Evolutionary conservation across 2,797 vertebrate species (phyloP).

Genomic region (Meriones psammophilus): DNA sequence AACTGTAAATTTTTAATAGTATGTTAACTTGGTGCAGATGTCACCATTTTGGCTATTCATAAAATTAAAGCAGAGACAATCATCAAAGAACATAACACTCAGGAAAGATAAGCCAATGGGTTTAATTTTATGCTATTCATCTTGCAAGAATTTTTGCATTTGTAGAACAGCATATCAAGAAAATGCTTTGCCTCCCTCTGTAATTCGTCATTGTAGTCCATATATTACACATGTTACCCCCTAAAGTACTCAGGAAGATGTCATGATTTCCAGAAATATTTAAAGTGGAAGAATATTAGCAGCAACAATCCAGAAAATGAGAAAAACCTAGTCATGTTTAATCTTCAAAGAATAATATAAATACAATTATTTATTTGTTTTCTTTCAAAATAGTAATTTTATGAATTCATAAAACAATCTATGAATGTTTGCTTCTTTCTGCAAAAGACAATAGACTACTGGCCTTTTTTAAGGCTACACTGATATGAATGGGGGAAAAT

Average conservation of each 20-base stretch:
- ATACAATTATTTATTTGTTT: conserved; percentile 21
- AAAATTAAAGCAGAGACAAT: conserved; percentile 34
- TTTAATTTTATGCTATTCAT: background rate
- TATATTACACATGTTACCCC: conserved; percentile 1
- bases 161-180: background rate
- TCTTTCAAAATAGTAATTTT: background rate
- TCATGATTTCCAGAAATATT: conserved; percentile 50
- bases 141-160: background rate
- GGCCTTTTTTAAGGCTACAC: background rate
- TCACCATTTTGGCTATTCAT: conserved; percentile 33
- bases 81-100: conserved; percentile 10
- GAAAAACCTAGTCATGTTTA: conserved; percentile 28
- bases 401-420: background rate
- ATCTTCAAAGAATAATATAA: conserved; percentile 9
- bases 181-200: background rate
- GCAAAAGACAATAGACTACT: background rate
- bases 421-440: background rate
- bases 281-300: background rate
- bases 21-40: conserved; percentile 18
- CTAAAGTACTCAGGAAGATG: background rate
- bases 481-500: background rate
- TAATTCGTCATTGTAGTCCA: background rate
- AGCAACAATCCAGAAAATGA: background rate
- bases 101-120: background rate
- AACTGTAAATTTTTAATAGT: background rate